phyloP scores from a whole-genome alignment of 2,113 vertebrate species.

The Tragelaphus strepsiceros region DNA sequence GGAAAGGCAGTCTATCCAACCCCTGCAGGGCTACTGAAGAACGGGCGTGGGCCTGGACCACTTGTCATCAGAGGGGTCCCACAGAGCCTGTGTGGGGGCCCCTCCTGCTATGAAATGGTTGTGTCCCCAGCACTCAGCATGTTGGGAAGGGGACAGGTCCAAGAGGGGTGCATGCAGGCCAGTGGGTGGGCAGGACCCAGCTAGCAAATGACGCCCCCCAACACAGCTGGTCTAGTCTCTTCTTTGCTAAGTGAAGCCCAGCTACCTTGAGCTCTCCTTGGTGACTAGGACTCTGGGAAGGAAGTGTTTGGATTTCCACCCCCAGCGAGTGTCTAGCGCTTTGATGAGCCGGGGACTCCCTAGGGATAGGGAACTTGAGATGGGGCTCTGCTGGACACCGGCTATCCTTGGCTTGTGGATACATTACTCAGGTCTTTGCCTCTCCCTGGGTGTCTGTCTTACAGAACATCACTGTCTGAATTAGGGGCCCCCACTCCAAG shows the following conservation, averaged over 20 bases:
- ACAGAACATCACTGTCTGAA: neutral
- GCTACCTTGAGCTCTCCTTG: neutral
- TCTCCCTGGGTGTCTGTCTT: neutral
- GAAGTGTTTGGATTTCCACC: neutral
- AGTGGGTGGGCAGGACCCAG: accelerated
- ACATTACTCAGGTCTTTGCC: neutral
- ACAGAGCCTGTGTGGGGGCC: neutral
- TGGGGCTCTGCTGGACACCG: neutral
- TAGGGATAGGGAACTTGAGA: too few species aligned
- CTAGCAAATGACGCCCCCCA: neutral
- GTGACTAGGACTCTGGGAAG: neutral
- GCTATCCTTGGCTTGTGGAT: neutral
- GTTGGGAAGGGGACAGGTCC: neutral
- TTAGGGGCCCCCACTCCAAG: neutral
- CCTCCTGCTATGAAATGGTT: neutral
- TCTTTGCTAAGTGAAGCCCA: neutral
- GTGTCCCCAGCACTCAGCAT: neutral
- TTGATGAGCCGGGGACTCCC: neutral
- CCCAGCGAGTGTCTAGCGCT: accelerated
- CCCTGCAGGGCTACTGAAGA: neutral
- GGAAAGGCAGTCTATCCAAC: neutral
- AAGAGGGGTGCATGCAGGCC: neutral
- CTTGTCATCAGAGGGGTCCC: neutral
- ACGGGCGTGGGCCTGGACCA: neutral
- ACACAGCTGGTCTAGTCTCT: neutral